Conservation (phyloP, 2,113 vertebrate genomes). For the Globicephala melas region DNA sequence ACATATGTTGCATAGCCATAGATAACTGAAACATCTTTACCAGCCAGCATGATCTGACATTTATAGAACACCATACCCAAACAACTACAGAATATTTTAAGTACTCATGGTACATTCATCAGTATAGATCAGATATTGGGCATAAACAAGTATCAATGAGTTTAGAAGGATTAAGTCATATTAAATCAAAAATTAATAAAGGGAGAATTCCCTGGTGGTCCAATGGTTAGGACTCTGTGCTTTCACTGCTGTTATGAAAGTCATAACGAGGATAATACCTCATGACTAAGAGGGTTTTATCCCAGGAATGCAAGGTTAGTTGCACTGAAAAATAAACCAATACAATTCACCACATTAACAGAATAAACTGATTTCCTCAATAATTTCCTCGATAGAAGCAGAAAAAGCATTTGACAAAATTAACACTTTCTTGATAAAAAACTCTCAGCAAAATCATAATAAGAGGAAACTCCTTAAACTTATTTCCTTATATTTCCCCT, state of each 20-base stretch:
- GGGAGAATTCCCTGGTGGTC: background rate
- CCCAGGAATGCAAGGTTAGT: background rate
- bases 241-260: background rate
- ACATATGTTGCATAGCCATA: background rate
- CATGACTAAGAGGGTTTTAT: background rate
- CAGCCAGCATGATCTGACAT: background rate
- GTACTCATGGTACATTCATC: background rate
- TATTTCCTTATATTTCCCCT: background rate
- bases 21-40: background rate
- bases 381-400: background rate
- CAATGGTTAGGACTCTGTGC: background rate
- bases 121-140: background rate
- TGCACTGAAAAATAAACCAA: background rate
- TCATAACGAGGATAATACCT: background rate
- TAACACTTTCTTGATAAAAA: background rate
- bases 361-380: background rate
- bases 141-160: background rate
- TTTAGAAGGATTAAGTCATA: background rate
- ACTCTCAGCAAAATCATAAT: background rate
- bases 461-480: background rate
- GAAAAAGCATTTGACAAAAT: constrained; percentile 13
- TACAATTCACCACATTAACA: background rate
- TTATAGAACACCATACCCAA: background rate
- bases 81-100: background rate
- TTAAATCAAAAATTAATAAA: background rate